Conservation (phyloP, 1,140 invertebrate genomes). For the Temnothorax longispinosus region DNA sequence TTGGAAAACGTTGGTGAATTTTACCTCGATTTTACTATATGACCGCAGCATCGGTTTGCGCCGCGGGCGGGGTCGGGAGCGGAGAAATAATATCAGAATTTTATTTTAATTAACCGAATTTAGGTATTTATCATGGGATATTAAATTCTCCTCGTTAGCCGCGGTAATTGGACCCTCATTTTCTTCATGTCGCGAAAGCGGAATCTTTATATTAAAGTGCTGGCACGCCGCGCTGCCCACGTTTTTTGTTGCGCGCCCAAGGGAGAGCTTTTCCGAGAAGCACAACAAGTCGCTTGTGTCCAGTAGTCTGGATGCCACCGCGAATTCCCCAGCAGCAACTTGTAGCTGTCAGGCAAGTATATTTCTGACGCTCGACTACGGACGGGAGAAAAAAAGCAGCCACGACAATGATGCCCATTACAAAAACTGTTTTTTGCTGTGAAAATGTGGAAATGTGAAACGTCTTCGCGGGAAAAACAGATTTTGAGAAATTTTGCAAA, state of each 20-base stretch:
- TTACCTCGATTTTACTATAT: neutral
- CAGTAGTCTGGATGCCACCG: neutral
- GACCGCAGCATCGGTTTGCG: neutral
- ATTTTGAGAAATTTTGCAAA: neutral
- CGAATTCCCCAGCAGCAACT: constrained; percentile 43
- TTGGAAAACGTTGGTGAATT: neutral
- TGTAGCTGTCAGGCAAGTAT: constrained; percentile 53
- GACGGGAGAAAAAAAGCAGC: neutral
- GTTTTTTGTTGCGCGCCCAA: constrained; percentile 16
- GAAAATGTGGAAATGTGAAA: neutral
- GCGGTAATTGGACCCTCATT: neutral
- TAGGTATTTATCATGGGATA: neutral
- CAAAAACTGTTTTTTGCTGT: neutral
- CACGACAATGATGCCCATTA: neutral
- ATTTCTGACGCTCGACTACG: constrained; percentile 16
- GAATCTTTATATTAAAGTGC: constrained; percentile 29
- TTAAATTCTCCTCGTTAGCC: neutral
- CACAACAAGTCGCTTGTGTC: constrained; percentile 53
- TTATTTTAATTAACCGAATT: constrained; percentile 32
- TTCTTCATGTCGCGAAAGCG: neutral
- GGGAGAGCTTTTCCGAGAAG: constrained; percentile 40
- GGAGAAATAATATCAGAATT: constrained; percentile 30
- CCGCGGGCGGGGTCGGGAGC: neutral
- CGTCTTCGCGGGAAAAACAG: neutral
- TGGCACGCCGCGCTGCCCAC: neutral